Percentiles rank a stretch among this genome's conserved stretches.
These are phyloP conservation scores for Siphonodentalium dalli DNA, from an alignment of 2,888 invertebrate genomes.

Conservation along the genomic window DNA sequence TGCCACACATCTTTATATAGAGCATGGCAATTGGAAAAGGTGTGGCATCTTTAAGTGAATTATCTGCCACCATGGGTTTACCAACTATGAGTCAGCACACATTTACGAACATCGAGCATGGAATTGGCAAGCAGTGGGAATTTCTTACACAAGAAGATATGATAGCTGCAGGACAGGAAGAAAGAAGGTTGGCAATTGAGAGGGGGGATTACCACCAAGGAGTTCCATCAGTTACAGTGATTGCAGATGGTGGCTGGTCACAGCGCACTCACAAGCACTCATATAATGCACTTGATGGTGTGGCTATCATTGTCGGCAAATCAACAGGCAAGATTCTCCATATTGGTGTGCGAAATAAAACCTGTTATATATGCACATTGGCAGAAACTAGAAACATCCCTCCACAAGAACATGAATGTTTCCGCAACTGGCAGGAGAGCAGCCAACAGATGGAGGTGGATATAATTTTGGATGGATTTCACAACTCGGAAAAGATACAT, in stretches of 20 bases:
- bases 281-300: conserved; percentile 17
- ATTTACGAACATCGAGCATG: too few species aligned
- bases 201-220: too few species aligned
- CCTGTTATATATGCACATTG: conserved; percentile 11
- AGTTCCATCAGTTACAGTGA: too few species aligned
- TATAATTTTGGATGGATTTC: conserved; percentile 2
- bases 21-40: too few species aligned
- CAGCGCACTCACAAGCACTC: conserved; percentile 20
- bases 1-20: too few species aligned
- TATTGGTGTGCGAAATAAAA: conserved; percentile 19
- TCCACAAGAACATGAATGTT: conserved; percentile 6
- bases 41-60: too few species aligned
- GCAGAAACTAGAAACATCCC: neutral
- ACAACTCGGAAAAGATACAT: neutral
- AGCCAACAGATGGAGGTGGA: conserved; percentile 13
- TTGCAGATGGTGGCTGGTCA: conserved; percentile 17
- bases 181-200: too few species aligned
- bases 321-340: conserved; percentile 18
- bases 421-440: conserved; percentile 17
- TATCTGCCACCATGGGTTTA: too few species aligned
- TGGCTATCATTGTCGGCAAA: conserved; percentile 18
- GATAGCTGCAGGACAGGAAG: too few species aligned
- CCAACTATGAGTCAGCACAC: too few species aligned
- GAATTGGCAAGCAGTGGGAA: too few species aligned
- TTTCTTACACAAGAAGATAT: too few species aligned